Percentiles rank a stretch among this genome's conserved stretches.
Conservation (phyloP, 2,888 invertebrate species). For the Noctua pronuba region DNA sequence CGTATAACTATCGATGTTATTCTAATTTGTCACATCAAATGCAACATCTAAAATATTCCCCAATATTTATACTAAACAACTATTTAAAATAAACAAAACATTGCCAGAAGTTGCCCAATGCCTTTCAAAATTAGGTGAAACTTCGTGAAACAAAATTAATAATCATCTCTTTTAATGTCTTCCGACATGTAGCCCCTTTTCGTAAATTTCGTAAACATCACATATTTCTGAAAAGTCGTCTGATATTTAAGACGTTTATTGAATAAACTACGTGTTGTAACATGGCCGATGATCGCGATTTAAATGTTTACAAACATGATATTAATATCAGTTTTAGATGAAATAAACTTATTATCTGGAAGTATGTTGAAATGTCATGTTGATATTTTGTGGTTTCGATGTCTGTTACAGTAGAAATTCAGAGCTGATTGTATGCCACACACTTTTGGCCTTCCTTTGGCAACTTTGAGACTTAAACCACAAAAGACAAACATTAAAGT, state of each 20-base stretch:
- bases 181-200: constrained; percentile 53
- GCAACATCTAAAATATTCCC: constrained; percentile 30
- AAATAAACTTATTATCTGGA: constrained; percentile 16
- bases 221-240: constrained; percentile 39
- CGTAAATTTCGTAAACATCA: constrained; percentile 55
- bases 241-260: constrained; percentile 57
- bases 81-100: constrained; percentile 48
- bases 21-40: constrained; percentile 47
- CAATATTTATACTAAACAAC: constrained; percentile 41
- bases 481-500: background rate
- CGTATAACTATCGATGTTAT: constrained; percentile 3
- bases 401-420: background rate
- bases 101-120: constrained; percentile 50
- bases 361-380: constrained; percentile 4
- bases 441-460: background rate
- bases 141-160: constrained; percentile 58
- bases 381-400: background rate
- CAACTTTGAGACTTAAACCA: background rate
- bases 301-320: constrained; percentile 55
- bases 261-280: constrained; percentile 48
- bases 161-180: constrained; percentile 60
- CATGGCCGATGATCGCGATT: constrained; percentile 53
- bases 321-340: constrained; percentile 21
- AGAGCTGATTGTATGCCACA: background rate
- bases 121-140: constrained; percentile 53